Base-by-base conservation (phyloP, 2,888 invertebrate genomes). In the Hofmannophila pseudospretella region DNA sequence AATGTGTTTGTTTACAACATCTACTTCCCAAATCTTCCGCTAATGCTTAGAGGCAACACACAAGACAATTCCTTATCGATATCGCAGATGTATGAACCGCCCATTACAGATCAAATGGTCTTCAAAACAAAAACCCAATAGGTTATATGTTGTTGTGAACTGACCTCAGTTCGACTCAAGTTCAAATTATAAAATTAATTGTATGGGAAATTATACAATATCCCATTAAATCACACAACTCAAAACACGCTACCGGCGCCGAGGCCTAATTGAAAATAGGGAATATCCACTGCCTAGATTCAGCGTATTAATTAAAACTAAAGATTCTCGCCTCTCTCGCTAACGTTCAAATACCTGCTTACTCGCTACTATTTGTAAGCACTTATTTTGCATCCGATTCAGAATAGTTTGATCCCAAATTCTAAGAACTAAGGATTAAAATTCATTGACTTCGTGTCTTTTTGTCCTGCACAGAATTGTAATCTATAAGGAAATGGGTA, bases 251-350 rank as follows among this genome's bases (percentile, higher is more conserved):
- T 82, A 78, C 81, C 61, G 76, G 69, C 67, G 71, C 69, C 67
- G 54, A 56, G 45, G 51, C 64, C 73, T 80, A 80, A 81, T 82
- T 84, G 80, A 79, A 79, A 77, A 77, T 79, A 72, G 74, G 68
- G 62, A 76, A 70, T 69, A 70, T 59, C 50, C 51, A 49, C 57
- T 70, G 69, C 67, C 69, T 74, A 72, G 74, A 71, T 74, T 66
- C 73, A 68, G 70, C 55, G 70, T 74, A 81, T 84, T 82, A 82
- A 84, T 84, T 84, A 82, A 81, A 81, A 76, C 72, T 71, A 71
- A 77, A 79, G 77, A 75, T 78, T 75, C 80, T 75, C 74, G 74
- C 73, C 66, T 73, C 74, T 68, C 67, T 70, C 60, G 70, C 72
- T 69, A 70, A 73, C 68, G 69, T 67, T 69, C 67, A 64, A 68